Evolutionary conservation across 35 echinoderm and acorn worm species (phyloP).

Genomic region (Apostichopus japonicus): DNA sequence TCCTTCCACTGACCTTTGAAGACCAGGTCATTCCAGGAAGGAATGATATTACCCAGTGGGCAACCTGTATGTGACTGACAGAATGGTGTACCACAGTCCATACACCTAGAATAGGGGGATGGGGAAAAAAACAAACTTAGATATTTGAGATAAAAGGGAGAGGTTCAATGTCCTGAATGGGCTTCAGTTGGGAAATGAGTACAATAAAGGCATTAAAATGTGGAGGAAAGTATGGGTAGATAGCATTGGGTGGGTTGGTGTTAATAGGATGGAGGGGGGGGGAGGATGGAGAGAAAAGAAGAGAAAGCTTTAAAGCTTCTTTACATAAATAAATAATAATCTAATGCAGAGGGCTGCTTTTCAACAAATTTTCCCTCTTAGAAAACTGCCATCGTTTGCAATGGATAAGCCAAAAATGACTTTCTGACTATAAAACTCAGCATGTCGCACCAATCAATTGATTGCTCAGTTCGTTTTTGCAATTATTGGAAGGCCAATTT

Average conservation of each 20-base stretch:
- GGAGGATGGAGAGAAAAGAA: not conserved
- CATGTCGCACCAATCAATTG: too few relatives aligned
- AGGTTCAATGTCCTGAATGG: too few relatives aligned
- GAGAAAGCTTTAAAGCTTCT: not conserved
- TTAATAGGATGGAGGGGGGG: not conserved
- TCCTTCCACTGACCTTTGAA: constrained; percentile 97
- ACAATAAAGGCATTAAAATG: not conserved
- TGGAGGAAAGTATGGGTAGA: not conserved
- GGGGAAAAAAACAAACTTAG: not conserved
- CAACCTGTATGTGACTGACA: constrained; percentile 95
- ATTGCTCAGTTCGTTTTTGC: too few relatives aligned
- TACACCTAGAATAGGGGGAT: constrained; percentile 67
- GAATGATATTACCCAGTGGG: constrained; percentile 99
- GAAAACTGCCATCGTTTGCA: too few relatives aligned
- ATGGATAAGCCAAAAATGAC: too few relatives aligned
- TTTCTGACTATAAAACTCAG: too few relatives aligned
- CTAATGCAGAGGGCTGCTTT: too few relatives aligned
- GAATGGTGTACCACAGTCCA: constrained; percentile 99
- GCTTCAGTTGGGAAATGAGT: not conserved
- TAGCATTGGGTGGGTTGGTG: not conserved
- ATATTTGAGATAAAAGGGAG: not conserved
- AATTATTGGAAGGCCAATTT: too few relatives aligned
- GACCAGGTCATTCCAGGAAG: constrained; percentile 97
- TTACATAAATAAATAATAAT: too few relatives aligned
- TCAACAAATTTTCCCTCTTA: too few relatives aligned